Conservation (phyloP, 2,797 vertebrate genomes). For the Anguilla pacifica region DNA sequence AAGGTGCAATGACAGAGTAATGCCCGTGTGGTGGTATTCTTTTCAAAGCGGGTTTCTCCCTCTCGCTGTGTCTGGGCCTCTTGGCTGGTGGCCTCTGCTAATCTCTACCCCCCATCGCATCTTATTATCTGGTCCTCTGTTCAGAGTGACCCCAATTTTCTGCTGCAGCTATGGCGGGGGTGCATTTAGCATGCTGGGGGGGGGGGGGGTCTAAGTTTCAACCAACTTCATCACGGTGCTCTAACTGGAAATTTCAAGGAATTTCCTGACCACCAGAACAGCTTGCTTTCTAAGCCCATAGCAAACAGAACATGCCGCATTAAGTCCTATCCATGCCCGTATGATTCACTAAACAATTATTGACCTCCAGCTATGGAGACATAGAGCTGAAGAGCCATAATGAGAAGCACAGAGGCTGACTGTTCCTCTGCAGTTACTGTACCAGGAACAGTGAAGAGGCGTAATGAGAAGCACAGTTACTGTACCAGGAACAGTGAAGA, state of each 20-base stretch:
- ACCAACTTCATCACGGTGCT: no score
- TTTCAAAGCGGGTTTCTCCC: background rate
- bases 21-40: background rate
- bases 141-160: background rate
- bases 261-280: background rate
- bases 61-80: background rate
- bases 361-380: background rate
- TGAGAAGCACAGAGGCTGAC: background rate
- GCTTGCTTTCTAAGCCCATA: no score
- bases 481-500: no score
- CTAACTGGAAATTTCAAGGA: background rate
- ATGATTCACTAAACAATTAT: background rate
- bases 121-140: background rate
- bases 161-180: background rate
- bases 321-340: background rate
- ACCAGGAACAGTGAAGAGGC: no score
- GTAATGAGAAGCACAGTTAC: no score
- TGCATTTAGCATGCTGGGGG: background rate
- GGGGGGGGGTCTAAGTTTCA: background rate
- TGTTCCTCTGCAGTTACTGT: no score
- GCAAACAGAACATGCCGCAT: background rate
- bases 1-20: background rate
- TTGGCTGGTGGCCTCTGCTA: background rate
- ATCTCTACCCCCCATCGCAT: background rate
- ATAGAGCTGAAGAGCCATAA: background rate